These are phyloP conservation scores for Carabus problematicus DNA, from an alignment of 2,888 invertebrate species.

Conservation along the genomic window DNA sequence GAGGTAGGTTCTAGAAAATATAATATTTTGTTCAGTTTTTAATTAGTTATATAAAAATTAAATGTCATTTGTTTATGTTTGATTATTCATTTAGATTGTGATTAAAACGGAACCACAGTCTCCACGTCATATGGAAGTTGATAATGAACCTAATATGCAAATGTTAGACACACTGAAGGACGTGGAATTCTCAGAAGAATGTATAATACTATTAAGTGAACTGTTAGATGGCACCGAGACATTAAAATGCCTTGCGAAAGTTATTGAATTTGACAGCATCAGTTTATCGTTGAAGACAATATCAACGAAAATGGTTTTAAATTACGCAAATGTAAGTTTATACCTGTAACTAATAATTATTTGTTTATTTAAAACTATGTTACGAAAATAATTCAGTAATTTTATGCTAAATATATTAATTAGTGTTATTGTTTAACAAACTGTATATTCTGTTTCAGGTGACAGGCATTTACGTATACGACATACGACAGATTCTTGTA, in stretches of 20 bases:
- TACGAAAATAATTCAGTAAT: too few species aligned
- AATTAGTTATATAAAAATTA: too few species aligned
- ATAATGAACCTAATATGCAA: not conserved
- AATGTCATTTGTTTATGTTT: not conserved
- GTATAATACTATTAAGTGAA: conserved; percentile 14
- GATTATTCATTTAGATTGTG: conserved; percentile 3
- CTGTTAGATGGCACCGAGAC: conserved; percentile 19
- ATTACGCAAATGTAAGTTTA: conserved; percentile 33
- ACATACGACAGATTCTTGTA: conserved; percentile 11
- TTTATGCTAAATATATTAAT: too few species aligned
- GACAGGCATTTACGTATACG: conserved; percentile 23
- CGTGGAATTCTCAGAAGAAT: conserved; percentile 23
- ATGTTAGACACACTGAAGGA: conserved; percentile 8
- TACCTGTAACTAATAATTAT: not conserved
- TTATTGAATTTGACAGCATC: conserved; percentile 26
- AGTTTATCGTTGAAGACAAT: conserved; percentile 14
- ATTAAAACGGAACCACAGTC: conserved; percentile 30
- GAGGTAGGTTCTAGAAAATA: conserved; percentile 11
- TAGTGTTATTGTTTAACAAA: too few species aligned
- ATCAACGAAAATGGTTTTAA: conserved; percentile 24
- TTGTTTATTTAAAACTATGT: not conserved
- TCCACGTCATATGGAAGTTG: conserved; percentile 19
- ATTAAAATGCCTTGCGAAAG: conserved; percentile 17
- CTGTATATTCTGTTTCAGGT: conserved; percentile 23
- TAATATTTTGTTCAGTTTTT: not conserved